A percentile compares a stretch with the other conserved stretches of the same genome.
phyloP scores from a whole-genome alignment of 1,140 invertebrate species.

The Pissodes strobi region DNA sequence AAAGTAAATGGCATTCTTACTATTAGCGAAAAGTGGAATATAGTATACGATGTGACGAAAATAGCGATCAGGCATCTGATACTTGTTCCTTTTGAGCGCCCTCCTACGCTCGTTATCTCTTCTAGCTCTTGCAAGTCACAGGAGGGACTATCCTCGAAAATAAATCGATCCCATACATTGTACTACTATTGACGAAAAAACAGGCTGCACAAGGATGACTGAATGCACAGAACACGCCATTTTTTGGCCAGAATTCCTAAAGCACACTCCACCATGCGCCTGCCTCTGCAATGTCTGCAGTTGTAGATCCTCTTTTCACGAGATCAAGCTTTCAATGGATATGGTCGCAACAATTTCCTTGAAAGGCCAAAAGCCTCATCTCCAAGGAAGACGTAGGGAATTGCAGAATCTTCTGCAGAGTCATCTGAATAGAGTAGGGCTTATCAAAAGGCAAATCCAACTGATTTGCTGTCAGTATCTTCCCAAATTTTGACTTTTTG shows the following conservation, averaged over 20 bases:
- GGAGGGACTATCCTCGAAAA: constrained; percentile 52
- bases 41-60: too few relatives aligned
- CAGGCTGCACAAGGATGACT: constrained; percentile 45
- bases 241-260: constrained; percentile 51
- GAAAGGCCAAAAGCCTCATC: constrained; percentile 53
- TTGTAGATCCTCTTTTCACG: too few relatives aligned
- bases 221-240: constrained; percentile 54
- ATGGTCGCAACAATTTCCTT: constrained; percentile 52
- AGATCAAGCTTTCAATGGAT: constrained; percentile 48
- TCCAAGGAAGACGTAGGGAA: too few relatives aligned
- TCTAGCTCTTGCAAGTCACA: too few relatives aligned
- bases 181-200: constrained; percentile 46
- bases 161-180: constrained; percentile 50
- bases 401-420: too few relatives aligned
- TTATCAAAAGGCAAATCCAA: constrained; percentile 45
- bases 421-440: too few relatives aligned
- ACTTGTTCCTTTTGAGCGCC: too few relatives aligned
- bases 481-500: constrained; percentile 43
- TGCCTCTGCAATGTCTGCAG: constrained; percentile 48
- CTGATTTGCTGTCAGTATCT: constrained; percentile 37
- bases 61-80: too few relatives aligned
- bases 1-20: too few relatives aligned
- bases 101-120: too few relatives aligned
- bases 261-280: constrained; percentile 56
- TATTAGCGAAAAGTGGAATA: too few relatives aligned